These are phyloP conservation scores for Drosophila kikkawai DNA, from an alignment of 1,140 invertebrate genomes.

Conservation along the genomic window DNA sequence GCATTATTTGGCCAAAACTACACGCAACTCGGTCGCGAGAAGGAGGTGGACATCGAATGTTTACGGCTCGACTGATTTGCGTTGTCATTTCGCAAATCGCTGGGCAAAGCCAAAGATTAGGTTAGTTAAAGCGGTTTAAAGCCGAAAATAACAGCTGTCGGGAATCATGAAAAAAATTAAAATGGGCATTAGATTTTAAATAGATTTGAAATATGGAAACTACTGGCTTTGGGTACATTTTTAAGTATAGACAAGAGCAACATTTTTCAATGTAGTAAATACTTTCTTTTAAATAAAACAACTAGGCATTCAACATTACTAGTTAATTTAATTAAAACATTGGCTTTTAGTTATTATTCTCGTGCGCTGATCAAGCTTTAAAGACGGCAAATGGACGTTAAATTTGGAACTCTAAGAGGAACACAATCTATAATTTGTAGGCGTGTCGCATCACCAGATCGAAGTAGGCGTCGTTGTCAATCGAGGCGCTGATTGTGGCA, in stretches of 20 bases:
- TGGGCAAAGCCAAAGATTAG: slow-evolving; percentile 36
- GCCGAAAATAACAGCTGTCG: background rate
- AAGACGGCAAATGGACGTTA: slow-evolving; percentile 34
- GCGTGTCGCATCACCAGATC: slow-evolving; percentile 97
- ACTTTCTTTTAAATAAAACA: background rate
- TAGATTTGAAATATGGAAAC: background rate
- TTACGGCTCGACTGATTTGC: slow-evolving; percentile 47
- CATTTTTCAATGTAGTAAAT: too few species aligned
- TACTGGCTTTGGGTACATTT: too few species aligned
- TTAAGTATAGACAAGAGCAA: too few species aligned
- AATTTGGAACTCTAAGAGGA: background rate
- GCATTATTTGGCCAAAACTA: slow-evolving; percentile 69
- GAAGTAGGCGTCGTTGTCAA: slow-evolving; percentile 97
- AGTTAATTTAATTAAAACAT: slow-evolving; percentile 42
- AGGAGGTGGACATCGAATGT: slow-evolving; percentile 14
- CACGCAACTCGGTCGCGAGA: slow-evolving; percentile 14
- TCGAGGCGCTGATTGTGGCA: slow-evolving; percentile 95
- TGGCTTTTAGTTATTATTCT: slow-evolving; percentile 31
- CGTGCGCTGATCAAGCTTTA: slow-evolving; percentile 29
- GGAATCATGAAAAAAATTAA: background rate
- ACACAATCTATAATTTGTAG: slow-evolving; percentile 91
- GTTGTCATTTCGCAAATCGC: slow-evolving; percentile 38
- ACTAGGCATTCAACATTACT: slow-evolving; percentile 4
- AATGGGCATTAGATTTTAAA: background rate
- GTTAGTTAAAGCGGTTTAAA: slow-evolving; percentile 15